Conservation (phyloP, 1,140 invertebrate genomes). For the Zophobas morio region DNA sequence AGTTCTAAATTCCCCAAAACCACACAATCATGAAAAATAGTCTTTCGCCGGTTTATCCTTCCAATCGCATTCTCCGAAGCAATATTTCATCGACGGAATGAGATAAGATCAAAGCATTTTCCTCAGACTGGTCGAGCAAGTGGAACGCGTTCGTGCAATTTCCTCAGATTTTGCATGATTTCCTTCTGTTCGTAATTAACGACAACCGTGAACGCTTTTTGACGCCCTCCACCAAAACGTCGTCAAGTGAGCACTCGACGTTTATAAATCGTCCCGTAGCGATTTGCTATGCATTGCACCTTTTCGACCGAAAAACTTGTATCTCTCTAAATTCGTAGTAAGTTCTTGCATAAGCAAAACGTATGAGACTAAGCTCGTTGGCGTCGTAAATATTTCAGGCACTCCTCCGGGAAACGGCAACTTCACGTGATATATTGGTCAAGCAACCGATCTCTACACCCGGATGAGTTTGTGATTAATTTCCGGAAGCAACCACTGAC, state of each 20-base stretch:
- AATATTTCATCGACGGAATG: background rate
- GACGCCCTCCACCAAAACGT: no score
- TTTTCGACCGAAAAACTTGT: no score
- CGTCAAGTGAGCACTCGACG: no score
- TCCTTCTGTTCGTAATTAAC: conserved; percentile 5
- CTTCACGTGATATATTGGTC: conserved; percentile 27
- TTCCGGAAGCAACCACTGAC: conserved; percentile 13
- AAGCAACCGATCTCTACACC: conserved; percentile 35
- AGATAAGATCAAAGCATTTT: conserved; percentile 8
- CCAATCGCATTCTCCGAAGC: background rate
- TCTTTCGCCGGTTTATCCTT: background rate
- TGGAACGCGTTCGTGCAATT: conserved; percentile 8
- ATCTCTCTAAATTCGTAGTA: conserved; percentile 9
- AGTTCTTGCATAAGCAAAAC: conserved; percentile 1
- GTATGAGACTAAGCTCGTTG: background rate
- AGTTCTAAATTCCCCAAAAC: no score
- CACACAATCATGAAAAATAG: conserved; percentile 1
- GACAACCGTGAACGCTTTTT: background rate
- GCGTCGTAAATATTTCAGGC: conserved; percentile 26
- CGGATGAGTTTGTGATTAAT: conserved; percentile 26
- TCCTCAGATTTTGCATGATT: background rate
- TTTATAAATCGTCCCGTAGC: no score
- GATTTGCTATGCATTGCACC: no score
- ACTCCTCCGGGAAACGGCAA: conserved; percentile 26
- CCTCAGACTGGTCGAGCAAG: background rate